Conservation (phyloP, 1,140 invertebrate species). For the Goniozus legneri region DNA sequence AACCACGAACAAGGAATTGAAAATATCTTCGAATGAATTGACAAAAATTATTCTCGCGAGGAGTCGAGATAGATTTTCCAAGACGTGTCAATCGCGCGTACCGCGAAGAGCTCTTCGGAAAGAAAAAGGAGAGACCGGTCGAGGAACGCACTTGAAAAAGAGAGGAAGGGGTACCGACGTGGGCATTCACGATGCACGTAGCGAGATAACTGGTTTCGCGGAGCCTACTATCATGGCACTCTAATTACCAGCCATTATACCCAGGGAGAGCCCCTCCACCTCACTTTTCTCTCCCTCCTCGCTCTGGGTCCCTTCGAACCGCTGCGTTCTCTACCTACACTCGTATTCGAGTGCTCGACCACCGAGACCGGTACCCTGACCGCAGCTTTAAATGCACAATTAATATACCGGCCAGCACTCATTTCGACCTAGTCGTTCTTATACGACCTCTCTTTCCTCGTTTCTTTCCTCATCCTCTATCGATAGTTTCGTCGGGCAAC, state of each 20-base stretch:
- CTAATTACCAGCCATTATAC: slow-evolving; percentile 53
- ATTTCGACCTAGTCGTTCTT: slow-evolving; percentile 29
- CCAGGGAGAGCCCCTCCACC: slow-evolving; percentile 43
- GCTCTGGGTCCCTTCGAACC: slow-evolving; percentile 44
- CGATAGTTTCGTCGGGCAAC: no score
- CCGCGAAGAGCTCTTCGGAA: neutral
- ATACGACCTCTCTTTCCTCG: slow-evolving; percentile 20
- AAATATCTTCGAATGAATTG: no score
- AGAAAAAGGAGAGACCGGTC: neutral
- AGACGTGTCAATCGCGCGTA: slow-evolving; percentile 24
- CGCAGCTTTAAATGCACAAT: slow-evolving; percentile 50
- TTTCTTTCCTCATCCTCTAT: slow-evolving; percentile 3
- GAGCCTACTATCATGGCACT: slow-evolving; percentile 52
- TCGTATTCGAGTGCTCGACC: slow-evolving; percentile 45
- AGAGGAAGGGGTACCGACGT: slow-evolving; percentile 16
- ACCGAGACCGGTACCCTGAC: slow-evolving; percentile 46
- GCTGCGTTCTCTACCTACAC: slow-evolving; percentile 47
- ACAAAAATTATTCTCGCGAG: neutral
- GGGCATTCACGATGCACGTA: slow-evolving; percentile 50
- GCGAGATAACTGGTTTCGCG: slow-evolving; percentile 51
- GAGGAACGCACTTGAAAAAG: slow-evolving; percentile 13
- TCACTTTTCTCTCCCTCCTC: slow-evolving; percentile 46
- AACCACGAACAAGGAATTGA: no score
- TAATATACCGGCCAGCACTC: slow-evolving; percentile 46
- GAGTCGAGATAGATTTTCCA: slow-evolving; percentile 10